Percentiles rank a stretch among this genome's conserved stretches.
phyloP scores from a whole-genome alignment of 2,797 vertebrate species.

The Vespertilio murinus region DNA sequence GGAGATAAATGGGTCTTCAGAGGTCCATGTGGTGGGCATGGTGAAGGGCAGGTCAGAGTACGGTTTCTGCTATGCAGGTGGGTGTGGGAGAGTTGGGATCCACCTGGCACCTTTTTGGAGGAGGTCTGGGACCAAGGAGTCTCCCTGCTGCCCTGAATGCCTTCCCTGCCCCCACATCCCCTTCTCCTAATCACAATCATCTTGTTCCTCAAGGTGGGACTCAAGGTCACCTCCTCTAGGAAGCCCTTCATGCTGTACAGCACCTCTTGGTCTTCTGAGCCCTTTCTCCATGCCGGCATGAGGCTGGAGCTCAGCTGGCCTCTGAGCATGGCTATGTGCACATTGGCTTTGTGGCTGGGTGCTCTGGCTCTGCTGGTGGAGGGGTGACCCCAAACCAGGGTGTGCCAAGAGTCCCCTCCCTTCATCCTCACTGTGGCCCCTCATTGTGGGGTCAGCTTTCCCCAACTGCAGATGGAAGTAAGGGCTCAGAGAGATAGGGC shows the following conservation, averaged over 20 bases:
- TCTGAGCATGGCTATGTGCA: not conserved
- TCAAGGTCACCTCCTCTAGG: not conserved
- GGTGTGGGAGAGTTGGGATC: not conserved
- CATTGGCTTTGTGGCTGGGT: not conserved
- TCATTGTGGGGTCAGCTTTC: not conserved
- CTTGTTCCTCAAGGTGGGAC: not conserved
- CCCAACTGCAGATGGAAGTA: not conserved
- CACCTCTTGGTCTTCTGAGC: not conserved
- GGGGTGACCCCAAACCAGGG: not conserved
- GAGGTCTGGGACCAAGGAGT: too few species aligned
- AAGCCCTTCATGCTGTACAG: accelerated
- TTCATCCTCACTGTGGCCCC: not conserved
- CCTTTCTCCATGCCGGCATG: accelerated
- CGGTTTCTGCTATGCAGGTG: accelerated
- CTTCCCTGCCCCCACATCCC: not conserved
- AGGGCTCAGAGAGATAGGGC: not conserved
- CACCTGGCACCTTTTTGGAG: too few species aligned
- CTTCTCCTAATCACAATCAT: not conserved
- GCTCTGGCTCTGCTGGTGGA: not conserved
- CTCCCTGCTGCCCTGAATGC: not conserved
- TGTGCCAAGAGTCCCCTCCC: not conserved
- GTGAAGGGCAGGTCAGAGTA: not conserved
- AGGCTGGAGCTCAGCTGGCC: not conserved
- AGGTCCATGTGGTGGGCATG: not conserved
- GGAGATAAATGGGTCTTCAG: not conserved